These are phyloP conservation scores for Acrocephalus arundinaceus DNA, from an alignment of 2,113 vertebrate species.

Conservation along the genomic window DNA sequence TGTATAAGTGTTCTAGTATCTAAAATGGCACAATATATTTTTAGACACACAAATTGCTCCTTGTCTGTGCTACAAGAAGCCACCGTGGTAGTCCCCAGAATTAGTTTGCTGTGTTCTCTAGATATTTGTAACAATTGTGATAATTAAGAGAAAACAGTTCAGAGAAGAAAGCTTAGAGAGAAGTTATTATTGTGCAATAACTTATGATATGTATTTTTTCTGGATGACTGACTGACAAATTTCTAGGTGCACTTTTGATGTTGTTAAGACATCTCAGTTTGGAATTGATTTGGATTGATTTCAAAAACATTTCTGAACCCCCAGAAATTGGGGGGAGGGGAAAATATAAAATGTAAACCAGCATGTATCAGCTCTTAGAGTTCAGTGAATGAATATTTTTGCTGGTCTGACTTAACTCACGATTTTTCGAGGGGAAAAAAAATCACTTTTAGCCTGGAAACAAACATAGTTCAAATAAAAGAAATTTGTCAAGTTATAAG, in stretches of 20 bases:
- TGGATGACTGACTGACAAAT: neutral
- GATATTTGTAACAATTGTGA: neutral
- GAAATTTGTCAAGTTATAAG: neutral
- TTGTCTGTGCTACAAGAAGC: neutral
- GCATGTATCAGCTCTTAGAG: neutral
- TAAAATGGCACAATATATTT: neutral
- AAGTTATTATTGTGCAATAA: neutral
- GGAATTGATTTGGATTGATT: neutral
- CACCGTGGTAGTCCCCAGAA: neutral
- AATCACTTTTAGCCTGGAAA: neutral
- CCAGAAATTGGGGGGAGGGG: neutral
- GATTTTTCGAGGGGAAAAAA: neutral
- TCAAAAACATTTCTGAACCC: neutral
- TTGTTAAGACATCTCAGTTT: neutral
- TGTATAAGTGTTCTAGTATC: neutral
- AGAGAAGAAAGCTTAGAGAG: neutral
- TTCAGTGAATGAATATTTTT: neutral
- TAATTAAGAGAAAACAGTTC: neutral
- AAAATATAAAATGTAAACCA: neutral
- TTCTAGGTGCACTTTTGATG: neutral
- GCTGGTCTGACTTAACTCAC: neutral
- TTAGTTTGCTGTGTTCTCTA: neutral
- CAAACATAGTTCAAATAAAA: neutral
- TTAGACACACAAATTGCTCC: neutral
- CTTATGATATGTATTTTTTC: neutral